Base-by-base conservation (phyloP, 2,113 vertebrate genomes). In the Zapus hudsonius region DNA sequence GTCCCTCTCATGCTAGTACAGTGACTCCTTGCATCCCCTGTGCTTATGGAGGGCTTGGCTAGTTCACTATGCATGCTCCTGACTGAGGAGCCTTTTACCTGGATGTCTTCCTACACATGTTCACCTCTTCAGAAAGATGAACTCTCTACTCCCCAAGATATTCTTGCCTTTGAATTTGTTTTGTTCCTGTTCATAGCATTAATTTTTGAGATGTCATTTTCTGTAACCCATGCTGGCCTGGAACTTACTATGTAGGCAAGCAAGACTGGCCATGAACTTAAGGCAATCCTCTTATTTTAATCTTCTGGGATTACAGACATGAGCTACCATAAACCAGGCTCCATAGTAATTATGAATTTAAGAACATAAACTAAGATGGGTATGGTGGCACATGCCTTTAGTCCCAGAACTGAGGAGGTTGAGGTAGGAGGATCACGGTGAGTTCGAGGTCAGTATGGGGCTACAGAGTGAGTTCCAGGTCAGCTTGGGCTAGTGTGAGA, bases 41-140 rank as follows among this genome's bases (percentile, higher is more conserved):
- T 19, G 6, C 9, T 44, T 3, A 36, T 5, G 2, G 15, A 0
- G 0, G 29, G 5, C 76, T 44, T 29, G 66, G 36, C 10, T 23
- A 23, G 23, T 13, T 92, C 47, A 84, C 20, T 22, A 33, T 8
- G 17, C 22, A 74, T 10, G 36, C 3, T 92, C 52, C 38, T 66
- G 47, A 86, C 17, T 85, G 31, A 86, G 52, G 9, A 20, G 52
- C 27, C 20, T 81, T 80, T 75, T 36, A 73, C 57, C 8, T 73
- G 29, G 76, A 4, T 55, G 31, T 90, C 66, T 84, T 67, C 59
- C 19, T 57, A 47, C 3, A 36, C 47, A 69, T 67, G 72, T 57
- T 57, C 33, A 59, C 20, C 25, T 66, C 52, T 38, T 72, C 31
- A 86, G 29, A 88, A 87, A 91, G 33, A 31, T 29, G n/a, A n/a